Evolutionary conservation across 2,888 invertebrate genomes (phyloP).

Genomic region (Bellardia bayeri): DNA sequence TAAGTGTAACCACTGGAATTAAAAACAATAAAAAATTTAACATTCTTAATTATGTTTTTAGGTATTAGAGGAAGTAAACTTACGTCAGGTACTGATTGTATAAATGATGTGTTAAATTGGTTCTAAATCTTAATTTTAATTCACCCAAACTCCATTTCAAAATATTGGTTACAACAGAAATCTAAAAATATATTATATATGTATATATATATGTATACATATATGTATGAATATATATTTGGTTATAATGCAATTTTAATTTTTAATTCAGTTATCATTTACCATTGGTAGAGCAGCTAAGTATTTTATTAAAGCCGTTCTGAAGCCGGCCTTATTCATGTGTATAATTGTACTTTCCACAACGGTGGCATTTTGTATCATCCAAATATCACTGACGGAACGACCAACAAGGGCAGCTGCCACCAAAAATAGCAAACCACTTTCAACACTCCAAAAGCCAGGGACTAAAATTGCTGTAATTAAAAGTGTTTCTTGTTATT

Average conservation of each 20-base stretch:
- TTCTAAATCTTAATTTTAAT: constrained; percentile 94
- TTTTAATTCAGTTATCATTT: constrained; percentile 81
- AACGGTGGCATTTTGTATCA: constrained; percentile 96
- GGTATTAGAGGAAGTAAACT: constrained; percentile 81
- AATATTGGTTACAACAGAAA: constrained; percentile 96
- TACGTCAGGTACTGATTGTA: constrained; percentile 97
- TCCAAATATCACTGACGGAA: constrained; percentile 98
- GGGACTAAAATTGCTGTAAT: constrained; percentile 90
- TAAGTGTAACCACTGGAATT: constrained; percentile 93
- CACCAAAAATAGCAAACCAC: constrained; percentile 89
- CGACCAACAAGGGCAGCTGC: constrained; percentile 93
- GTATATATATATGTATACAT: constrained; percentile 58
- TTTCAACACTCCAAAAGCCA: constrained; percentile 90
- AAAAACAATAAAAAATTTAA: constrained; percentile 13
- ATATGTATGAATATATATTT: not conserved
- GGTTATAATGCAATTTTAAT: constrained; percentile 57
- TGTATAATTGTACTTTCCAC: constrained; percentile 98
- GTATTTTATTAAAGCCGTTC: constrained; percentile 90
- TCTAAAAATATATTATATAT: constrained; percentile 85
- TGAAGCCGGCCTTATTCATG: constrained; percentile 92
- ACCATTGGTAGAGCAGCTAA: constrained; percentile 94
- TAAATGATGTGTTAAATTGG: constrained; percentile 93
- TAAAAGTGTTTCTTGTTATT: not conserved
- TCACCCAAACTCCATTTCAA: constrained; percentile 98
- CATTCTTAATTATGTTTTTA: not conserved